Base-by-base conservation (phyloP, 2,797 vertebrate genomes). In the Gambusia yucatana region DNA sequence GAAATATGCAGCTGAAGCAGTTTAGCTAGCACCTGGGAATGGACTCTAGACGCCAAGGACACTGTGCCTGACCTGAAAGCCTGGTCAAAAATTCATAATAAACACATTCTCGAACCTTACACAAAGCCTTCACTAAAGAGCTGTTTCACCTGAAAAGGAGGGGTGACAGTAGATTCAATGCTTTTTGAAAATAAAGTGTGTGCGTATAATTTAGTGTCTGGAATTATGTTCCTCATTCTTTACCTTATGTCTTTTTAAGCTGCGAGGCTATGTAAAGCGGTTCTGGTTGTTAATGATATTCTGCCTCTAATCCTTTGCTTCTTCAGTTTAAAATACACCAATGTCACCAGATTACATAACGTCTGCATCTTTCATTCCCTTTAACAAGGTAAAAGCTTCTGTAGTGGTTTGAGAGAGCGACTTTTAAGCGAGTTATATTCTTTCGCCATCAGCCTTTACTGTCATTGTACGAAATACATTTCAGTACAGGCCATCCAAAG, bases 271-370 rank as follows among this genome's bases (percentile, higher is more conserved):
- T 13, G n/a, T 61, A 61, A 61, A 67, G 3, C 41, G 25, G 2
- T 30, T 46, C 61, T 8, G n/a, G 8, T 52, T 84, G 8, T 44
- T 73, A 55, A 33, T 72, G 13, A 11, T 43, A 11, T 52, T 65
- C 52, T 41, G 46, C 71, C 73, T 55, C 75, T 67, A 43, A 47
- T 33, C 73, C 57, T 33, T 77, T 77, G 52, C 25, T 30, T 52
- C 61, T 25, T 10, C 67, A 28, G 55, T 63, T 69, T 30, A 57
- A 78, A 82, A 78, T 6, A 78, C 22, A 57, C 63, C 25, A 22
- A 28, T 50, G 57, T 48, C 57, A 65, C 55, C 39, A 8, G 6
- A 17, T 69, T 36, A 48, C 61, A 74, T 46, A 48, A 8, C 44
- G 63, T 0, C 65, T 71, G 33, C 47, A 30, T 41, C 52, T 75